Percentiles rank a stretch among this genome's conserved stretches.
Evolutionary conservation across 2,797 vertebrate species (phyloP).

Genomic region (Mormyrus hasselquistii): DNA sequence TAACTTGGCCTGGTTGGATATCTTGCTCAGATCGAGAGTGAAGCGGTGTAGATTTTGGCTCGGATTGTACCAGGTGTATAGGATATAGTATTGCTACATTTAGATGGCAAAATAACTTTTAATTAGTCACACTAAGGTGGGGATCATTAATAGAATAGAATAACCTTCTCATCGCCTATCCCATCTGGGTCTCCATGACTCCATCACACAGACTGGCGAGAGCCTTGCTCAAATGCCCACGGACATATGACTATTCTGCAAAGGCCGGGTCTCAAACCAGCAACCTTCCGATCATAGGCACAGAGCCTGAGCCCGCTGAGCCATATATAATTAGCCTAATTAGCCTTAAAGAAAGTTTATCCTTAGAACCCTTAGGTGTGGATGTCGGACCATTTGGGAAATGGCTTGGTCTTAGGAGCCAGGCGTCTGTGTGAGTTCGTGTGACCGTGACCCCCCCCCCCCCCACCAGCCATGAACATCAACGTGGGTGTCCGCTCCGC

Average conservation of each 20-base stretch:
- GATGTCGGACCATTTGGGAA: background rate
- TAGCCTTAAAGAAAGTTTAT: background rate
- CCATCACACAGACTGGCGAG: background rate
- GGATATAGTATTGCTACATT: background rate
- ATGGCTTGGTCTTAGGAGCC: background rate
- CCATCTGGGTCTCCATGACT: background rate
- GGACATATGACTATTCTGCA: background rate
- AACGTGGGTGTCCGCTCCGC: constrained; percentile 85
- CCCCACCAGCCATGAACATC: constrained; percentile 84
- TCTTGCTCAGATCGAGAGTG: background rate
- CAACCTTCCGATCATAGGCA: background rate
- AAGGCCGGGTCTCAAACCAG: background rate
- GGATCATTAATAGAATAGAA: background rate
- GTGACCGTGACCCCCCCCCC: background rate
- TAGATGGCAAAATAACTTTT: background rate
- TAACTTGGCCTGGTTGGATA: background rate
- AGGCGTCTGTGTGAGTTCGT: background rate
- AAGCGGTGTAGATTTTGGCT: background rate
- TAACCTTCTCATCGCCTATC: background rate
- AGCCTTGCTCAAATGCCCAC: background rate
- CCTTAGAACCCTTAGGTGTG: background rate
- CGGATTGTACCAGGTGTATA: background rate
- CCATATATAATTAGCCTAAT: background rate
- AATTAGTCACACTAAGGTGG: background rate
- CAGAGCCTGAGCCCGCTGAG: background rate